phyloP scores from a whole-genome alignment of 2,113 vertebrate species.

The Climacteris rufus region DNA sequence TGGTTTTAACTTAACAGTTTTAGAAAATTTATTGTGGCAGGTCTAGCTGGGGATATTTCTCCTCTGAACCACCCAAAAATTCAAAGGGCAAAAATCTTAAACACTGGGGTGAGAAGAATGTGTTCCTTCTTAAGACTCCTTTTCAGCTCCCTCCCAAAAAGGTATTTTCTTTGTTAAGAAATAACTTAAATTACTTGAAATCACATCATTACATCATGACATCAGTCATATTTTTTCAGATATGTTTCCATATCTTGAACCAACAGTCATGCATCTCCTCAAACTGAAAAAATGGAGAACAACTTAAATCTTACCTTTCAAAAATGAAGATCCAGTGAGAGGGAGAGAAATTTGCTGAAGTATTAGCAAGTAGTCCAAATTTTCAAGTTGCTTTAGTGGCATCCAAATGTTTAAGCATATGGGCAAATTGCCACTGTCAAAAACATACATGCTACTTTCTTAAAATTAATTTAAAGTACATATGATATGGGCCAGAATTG shows the following conservation, averaged over 20 bases:
- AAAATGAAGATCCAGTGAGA: background rate
- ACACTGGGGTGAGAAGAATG: background rate
- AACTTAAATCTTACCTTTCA: background rate
- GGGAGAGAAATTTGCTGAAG: background rate
- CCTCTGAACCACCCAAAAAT: background rate
- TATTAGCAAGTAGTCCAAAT: background rate
- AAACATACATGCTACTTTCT: background rate
- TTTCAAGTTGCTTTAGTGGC: background rate
- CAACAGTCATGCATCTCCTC: background rate
- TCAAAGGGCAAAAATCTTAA: background rate
- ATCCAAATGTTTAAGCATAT: background rate
- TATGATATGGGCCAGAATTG: background rate
- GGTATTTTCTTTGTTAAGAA: background rate
- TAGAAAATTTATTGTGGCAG: background rate
- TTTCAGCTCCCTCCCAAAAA: accelerated
- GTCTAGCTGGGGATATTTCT: background rate
- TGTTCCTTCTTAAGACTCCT: background rate
- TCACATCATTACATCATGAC: background rate
- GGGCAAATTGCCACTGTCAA: conserved; percentile 3
- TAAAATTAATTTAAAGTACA: conserved; percentile 29
- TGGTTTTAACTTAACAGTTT: background rate
- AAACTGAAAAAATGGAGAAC: background rate
- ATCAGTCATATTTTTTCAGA: background rate
- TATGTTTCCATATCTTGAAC: background rate
- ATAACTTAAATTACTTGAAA: background rate